phyloP scores from a whole-genome alignment of 2,888 invertebrate species.

The Meiosimyza decipiens region DNA sequence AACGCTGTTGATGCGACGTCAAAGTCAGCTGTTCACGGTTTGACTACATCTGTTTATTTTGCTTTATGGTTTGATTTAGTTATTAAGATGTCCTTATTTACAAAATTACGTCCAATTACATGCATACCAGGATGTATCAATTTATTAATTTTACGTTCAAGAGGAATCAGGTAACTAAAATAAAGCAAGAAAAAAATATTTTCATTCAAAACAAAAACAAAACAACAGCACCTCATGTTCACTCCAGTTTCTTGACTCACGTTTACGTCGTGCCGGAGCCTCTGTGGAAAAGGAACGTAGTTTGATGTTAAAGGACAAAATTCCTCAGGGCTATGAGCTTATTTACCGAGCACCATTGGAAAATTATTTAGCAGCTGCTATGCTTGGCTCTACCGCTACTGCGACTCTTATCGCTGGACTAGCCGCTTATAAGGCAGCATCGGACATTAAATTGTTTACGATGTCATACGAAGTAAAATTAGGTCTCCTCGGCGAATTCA shows the following conservation, averaged over 20 bases:
- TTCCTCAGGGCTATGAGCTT: constrained; percentile 54
- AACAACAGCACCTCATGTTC: constrained; percentile 2
- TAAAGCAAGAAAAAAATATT: background rate
- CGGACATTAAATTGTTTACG: constrained; percentile 31
- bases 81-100: background rate
- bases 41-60: background rate
- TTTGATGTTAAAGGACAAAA: constrained; percentile 51
- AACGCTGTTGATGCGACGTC: background rate
- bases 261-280: background rate
- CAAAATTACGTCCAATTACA: background rate
- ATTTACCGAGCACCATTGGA: constrained; percentile 64
- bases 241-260: constrained; percentile 1
- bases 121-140: background rate
- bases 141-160: background rate
- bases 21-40: constrained; percentile 8
- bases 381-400: constrained; percentile 56
- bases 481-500: constrained; percentile 47
- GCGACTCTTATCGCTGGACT: constrained; percentile 48
- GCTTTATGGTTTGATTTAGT: background rate
- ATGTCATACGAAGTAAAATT: constrained; percentile 45
- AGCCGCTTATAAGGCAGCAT: constrained; percentile 49
- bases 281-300: constrained; percentile 31
- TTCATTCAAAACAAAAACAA: background rate
- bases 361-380: constrained; percentile 56
- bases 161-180: constrained; percentile 4